These are phyloP conservation scores for Formica selysi DNA, from an alignment of 1,140 invertebrate species.

Conservation along the genomic window DNA sequence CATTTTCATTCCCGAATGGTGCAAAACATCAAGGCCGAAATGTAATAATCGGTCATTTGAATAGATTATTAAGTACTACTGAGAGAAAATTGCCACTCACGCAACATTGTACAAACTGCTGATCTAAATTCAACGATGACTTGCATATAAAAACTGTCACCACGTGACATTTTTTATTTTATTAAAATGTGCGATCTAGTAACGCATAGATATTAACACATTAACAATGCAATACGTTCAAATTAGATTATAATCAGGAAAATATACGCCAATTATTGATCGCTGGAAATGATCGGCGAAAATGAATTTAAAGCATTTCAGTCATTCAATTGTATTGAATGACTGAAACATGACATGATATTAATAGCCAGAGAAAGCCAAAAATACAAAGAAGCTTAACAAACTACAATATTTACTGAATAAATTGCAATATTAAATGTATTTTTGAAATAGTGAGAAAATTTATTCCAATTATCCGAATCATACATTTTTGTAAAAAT, in stretches of 20 bases:
- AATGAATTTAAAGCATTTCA: neutral
- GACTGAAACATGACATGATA: neutral
- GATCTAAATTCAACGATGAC: slow-evolving; percentile 49
- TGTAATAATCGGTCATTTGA: slow-evolving; percentile 69
- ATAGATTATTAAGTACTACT: slow-evolving; percentile 68
- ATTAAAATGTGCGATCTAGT: neutral
- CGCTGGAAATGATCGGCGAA: too few relatives aligned
- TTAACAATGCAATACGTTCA: neutral
- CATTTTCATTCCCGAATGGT: slow-evolving; percentile 58
- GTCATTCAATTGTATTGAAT: neutral
- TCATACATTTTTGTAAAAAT: neutral
- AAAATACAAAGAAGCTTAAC: neutral
- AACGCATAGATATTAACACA: neutral
- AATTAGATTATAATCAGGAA: neutral
- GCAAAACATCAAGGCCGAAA: slow-evolving; percentile 51
- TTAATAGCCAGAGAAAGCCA: neutral
- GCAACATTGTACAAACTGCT: slow-evolving; percentile 52
- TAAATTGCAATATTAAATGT: neutral
- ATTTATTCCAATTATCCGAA: neutral
- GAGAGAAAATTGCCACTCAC: slow-evolving; percentile 42
- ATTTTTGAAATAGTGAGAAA: neutral
- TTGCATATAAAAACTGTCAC: slow-evolving; percentile 17
- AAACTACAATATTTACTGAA: neutral
- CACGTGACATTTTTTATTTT: slow-evolving; percentile 45
- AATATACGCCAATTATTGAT: neutral